Percentiles rank a stretch among this genome's conserved stretches.
Conservation (phyloP, 2,888 invertebrate genomes). For the Campoletis raptor region DNA sequence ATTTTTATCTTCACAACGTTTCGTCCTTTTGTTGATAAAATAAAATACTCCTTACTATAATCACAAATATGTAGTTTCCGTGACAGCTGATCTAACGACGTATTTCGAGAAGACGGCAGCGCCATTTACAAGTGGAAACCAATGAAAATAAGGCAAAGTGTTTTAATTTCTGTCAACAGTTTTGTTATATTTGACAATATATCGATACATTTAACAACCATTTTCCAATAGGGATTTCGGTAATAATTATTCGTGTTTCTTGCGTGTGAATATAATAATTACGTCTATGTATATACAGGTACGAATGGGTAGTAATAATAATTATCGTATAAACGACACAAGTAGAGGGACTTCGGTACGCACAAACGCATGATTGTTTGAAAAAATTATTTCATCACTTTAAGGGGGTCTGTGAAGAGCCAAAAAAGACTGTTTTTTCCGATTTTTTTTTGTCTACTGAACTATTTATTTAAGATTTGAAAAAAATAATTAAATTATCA, state of each 20-base stretch:
- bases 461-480: background rate
- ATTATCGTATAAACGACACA: constrained; percentile 1
- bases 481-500: background rate
- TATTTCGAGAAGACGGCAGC: too few relatives aligned
- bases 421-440: background rate
- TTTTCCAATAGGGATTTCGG: constrained; percentile 64
- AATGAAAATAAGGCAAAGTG: background rate
- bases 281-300: constrained; percentile 54
- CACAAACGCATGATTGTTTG: constrained; percentile 33
- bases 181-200: constrained; percentile 75
- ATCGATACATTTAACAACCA: constrained; percentile 76
- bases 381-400: constrained; percentile 5
- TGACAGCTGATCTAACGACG: background rate
- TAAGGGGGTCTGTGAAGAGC: background rate
- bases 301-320: constrained; percentile 56
- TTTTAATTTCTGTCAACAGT: constrained; percentile 71
- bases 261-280: constrained; percentile 16
- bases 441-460: background rate
- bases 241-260: constrained; percentile 53
- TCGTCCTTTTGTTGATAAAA: too few relatives aligned
- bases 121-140: background rate
- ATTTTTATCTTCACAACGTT: background rate
- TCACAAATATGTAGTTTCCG: background rate
- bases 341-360: constrained; percentile 11
- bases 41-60: background rate